These are phyloP conservation scores for Paratrypauchen microcephalus DNA, from an alignment of 2,797 vertebrate species.

Conservation along the genomic window DNA sequence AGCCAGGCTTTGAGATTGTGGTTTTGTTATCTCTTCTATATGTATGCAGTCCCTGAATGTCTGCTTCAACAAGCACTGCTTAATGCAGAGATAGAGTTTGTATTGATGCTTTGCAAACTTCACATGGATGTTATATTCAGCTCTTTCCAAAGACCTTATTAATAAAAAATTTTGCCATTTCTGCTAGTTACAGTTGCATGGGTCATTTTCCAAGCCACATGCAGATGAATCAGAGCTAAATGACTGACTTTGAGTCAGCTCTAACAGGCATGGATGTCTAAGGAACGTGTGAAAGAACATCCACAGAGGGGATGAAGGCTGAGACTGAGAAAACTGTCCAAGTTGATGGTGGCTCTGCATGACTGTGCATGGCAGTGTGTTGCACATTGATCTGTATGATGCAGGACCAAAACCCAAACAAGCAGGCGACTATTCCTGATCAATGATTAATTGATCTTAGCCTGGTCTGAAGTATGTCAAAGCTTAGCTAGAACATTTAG, in stretches of 20 bases:
- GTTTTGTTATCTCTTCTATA: constrained; percentile 2
- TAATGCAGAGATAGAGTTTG: neutral
- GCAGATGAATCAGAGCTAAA: no score
- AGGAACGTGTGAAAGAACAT: neutral
- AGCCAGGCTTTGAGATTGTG: constrained; percentile 52
- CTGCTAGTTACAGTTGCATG: no score
- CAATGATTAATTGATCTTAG: neutral
- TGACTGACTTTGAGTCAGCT: neutral
- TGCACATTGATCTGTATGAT: neutral
- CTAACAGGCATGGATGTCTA: neutral
- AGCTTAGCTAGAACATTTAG: neutral
- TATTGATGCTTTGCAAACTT: neutral
- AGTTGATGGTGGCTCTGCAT: neutral
- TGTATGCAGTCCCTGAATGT: neutral
- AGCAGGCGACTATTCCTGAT: neutral
- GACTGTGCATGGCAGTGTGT: neutral
- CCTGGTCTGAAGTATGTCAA: neutral
- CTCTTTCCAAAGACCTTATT: no score
- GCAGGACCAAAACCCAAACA: neutral
- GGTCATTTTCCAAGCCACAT: no score
- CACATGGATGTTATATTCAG: neutral
- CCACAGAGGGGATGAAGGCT: neutral
- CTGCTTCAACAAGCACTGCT: neutral
- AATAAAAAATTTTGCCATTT: no score
- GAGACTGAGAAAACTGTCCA: neutral